Base-by-base conservation (phyloP, 2,113 vertebrate species). In the Chamaea fasciata region DNA sequence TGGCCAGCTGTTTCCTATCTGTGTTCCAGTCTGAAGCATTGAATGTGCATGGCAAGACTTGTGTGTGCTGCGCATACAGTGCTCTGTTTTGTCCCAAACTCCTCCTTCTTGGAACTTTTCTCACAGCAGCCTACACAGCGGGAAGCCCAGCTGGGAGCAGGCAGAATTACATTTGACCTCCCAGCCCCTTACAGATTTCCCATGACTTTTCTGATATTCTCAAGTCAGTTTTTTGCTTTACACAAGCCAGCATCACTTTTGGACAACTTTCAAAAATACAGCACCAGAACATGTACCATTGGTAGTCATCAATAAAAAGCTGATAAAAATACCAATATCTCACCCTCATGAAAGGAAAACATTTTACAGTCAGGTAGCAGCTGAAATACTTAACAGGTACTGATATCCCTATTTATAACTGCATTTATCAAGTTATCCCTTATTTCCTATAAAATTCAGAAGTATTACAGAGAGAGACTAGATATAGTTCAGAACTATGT, bases 61-160 rank as follows among this genome's bases (percentile, higher is more conserved):
- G 47, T 18, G 42, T 0, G 2, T 64, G 23, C 37, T 63, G 14
- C 1, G 2, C 31, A 35, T 81, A 19, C 19, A 44, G 41, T 3
- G 28, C 44, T 92, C 55, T 83, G 15, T 67, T 94, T 83, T 77
- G 39, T 86, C 63, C 90, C 42, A 44, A 4, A 47, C 8, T 50
- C 81, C 63, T 67, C 59, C 53, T 78, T 50, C 47, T 57, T 70
- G 50, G 52, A 95, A 88, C n/a, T 33, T 91, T 93, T 95, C 94
- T 96, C 82, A 91, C 75, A 95, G 53, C 41, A 93, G 60, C 23
- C 59, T 64, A n/a, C 83, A 37, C 41, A 93, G 90, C 50, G 59
- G 85, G 75, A 95, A 93, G 88, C 55, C 55, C 95, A 96, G 79
- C 90, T 95, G 90, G 83, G 88, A 90, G 63, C 37, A 74, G 67